A percentile compares a stretch with the other conserved stretches of the same genome.
Evolutionary conservation across 30 jellyfish, hydroid and myxozoan species (phyloP).

Genomic region (Pseudorhiza aurosa): DNA sequence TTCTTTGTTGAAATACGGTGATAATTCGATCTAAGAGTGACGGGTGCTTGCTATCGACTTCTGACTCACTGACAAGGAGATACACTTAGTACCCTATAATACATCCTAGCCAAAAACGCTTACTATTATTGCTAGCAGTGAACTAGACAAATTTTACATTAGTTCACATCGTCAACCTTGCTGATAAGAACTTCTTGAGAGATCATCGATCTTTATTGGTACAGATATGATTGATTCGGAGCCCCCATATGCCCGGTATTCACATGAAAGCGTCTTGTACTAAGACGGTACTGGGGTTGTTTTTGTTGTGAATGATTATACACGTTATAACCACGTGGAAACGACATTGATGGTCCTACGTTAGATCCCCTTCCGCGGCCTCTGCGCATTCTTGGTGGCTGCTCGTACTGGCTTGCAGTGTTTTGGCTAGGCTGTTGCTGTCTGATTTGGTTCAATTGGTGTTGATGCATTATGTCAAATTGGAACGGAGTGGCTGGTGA

Average conservation of each 20-base stretch:
- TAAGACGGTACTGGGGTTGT: constrained; percentile 39
- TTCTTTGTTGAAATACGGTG: too few species aligned
- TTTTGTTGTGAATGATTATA: constrained; percentile 24
- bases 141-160: too few species aligned
- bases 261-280: constrained; percentile 13
- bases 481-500: constrained; percentile 39
- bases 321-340: constrained; percentile 33
- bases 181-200: neutral
- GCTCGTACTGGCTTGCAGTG: constrained; percentile 60
- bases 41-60: too few species aligned
- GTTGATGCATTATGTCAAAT: constrained; percentile 32
- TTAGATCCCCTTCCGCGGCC: constrained; percentile 61
- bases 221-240: constrained; percentile 27
- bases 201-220: neutral
- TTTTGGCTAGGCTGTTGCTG: constrained; percentile 29
- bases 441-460: constrained; percentile 7
- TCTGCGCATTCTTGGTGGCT: constrained; percentile 77
- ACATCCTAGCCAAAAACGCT: neutral
- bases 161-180: too few species aligned
- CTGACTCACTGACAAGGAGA: too few species aligned
- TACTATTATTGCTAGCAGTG: neutral
- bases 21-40: too few species aligned
- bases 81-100: neutral
- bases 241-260: constrained; percentile 9
- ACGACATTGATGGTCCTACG: constrained; percentile 15